Base-by-base conservation (phyloP, 2,888 invertebrate genomes). In the Acanthacorydalis orientalis region DNA sequence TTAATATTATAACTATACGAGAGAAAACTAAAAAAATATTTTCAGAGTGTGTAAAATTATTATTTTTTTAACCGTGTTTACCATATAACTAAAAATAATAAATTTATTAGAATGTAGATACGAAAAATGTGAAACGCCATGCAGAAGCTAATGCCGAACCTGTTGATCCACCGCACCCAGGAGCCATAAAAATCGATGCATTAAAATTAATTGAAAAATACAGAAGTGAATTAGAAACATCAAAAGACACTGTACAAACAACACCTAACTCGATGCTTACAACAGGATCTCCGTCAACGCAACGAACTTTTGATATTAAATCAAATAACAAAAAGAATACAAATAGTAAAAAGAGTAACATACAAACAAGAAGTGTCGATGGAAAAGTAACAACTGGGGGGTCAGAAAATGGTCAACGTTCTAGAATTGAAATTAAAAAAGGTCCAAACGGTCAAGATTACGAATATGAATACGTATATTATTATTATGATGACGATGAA, bases 391-490 rank as follows among this genome's bases (percentile, higher is more conserved):
- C 77, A 51, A 73, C 74, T 1, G 78, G 80, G 38, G 79, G 78
- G 1, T 75, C 79, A 14, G 82, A 81, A 59, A 78, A 78, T 56
- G 77, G 73, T 52, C 67, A 69, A 56, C 77, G 81, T 53, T 83
- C 83, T 0, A 70, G 82, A 50, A 81, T 84, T 55, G 80, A 88
- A 70, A 80, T 89, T 33, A 87, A 89, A 59, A 89, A 88, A 59
- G 89, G 86, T 11, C 86, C 87, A 1, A 88, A 89, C 58, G 89
- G 89, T 2, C 83, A 88, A 63, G 89, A 90, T 59, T 89, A 89
- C 59, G 90, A 90, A 63, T 90, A 89, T 59, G 90, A 90, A 61
- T 90, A 90, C 60, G 84, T 90, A 31, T 90, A 90, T 59, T 90
- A 90, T 60, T 90, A 90, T 57, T 85, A 86, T 56, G 87, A 89